Evolutionary conservation across 2,888 invertebrate species (phyloP).

Genomic region (Brachycybe producta): DNA sequence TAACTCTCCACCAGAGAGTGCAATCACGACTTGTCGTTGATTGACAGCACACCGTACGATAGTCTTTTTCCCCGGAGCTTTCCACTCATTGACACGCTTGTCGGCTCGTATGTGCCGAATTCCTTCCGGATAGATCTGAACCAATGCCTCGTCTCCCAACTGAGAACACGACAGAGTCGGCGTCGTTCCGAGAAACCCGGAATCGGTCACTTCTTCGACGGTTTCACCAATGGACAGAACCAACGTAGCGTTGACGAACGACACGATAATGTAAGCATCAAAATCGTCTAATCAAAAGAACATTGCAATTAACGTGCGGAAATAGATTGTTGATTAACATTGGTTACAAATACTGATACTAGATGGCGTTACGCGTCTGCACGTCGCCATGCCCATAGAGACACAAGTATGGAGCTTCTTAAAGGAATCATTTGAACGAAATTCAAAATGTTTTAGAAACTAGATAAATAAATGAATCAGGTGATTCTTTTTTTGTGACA

Average conservation of each 20-base stretch:
- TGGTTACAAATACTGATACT: not conserved
- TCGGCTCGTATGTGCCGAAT: conserved; percentile 96
- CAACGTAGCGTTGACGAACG: conserved; percentile 95
- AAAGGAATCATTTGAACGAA: too few relatives aligned
- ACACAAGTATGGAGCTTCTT: too few relatives aligned
- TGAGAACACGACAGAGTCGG: conserved; percentile 97
- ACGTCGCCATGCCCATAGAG: too few relatives aligned
- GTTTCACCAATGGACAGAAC: conserved; percentile 99
- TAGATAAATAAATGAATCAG: too few relatives aligned
- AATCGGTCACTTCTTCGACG: conserved; percentile 99
- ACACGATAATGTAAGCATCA: conserved; percentile 99
- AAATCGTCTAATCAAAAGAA: conserved; percentile 64
- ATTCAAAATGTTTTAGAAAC: too few relatives aligned
- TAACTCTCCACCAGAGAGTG: conserved; percentile 89
- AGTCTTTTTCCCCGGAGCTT: conserved; percentile 90
- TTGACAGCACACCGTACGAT: conserved; percentile 98
- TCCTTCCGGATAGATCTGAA: conserved; percentile 92
- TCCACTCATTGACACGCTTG: conserved; percentile 98
- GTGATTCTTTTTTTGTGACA: too few relatives aligned
- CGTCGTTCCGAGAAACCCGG: conserved; percentile 96
- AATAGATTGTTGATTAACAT: too few relatives aligned
- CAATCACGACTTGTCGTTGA: conserved; percentile 95
- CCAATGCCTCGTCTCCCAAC: conserved; percentile 91
- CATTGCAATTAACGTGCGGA: too few relatives aligned
- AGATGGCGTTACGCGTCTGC: too few relatives aligned